Conservation (phyloP, 1,140 invertebrate genomes). For the Zaprionus capensis region DNA sequence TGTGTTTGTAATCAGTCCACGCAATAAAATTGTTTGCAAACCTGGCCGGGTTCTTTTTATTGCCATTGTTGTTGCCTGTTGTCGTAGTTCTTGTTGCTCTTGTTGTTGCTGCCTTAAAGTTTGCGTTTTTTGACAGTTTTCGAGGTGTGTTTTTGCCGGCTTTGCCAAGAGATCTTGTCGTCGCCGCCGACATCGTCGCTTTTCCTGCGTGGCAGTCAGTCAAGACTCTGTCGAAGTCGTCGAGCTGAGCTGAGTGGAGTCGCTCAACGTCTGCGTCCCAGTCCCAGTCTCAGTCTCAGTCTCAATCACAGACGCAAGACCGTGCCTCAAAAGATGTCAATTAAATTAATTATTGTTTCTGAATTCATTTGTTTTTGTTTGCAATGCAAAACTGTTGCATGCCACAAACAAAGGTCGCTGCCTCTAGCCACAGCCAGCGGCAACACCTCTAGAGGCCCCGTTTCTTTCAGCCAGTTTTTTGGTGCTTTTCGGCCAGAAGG, state of each 20-base stretch:
- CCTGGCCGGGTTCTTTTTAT: conserved; percentile 64
- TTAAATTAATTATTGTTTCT: conserved; percentile 83
- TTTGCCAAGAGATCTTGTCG: conserved; percentile 62
- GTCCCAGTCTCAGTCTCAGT: conserved; percentile 37
- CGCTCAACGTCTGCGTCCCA: conserved; percentile 32
- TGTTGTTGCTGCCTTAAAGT: conserved; percentile 63
- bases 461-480: conserved; percentile 50
- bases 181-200: conserved; percentile 49
- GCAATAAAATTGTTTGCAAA: conserved; percentile 81
- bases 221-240: conserved; percentile 46
- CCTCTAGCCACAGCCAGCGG: conserved; percentile 16
- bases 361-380: conserved; percentile 54
- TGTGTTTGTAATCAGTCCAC: conserved; percentile 82
- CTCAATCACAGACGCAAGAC: conserved; percentile 40
- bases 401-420: conserved; percentile 65
- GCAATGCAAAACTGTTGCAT: conserved; percentile 80
- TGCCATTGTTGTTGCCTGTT: conserved; percentile 49
- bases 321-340: conserved; percentile 80
- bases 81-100: conserved; percentile 3
- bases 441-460: conserved; percentile 57
- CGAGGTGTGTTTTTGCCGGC: conserved; percentile 68
- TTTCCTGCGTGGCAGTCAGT: conserved; percentile 80
- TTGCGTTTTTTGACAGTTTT: conserved; percentile 80
- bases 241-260: no score
- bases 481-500: conserved; percentile 50